A percentile compares a stretch with the other conserved stretches of the same genome.
These are phyloP conservation scores for Orcinus orca DNA, from an alignment of 2,113 vertebrate genomes.

Conservation along the genomic window DNA sequence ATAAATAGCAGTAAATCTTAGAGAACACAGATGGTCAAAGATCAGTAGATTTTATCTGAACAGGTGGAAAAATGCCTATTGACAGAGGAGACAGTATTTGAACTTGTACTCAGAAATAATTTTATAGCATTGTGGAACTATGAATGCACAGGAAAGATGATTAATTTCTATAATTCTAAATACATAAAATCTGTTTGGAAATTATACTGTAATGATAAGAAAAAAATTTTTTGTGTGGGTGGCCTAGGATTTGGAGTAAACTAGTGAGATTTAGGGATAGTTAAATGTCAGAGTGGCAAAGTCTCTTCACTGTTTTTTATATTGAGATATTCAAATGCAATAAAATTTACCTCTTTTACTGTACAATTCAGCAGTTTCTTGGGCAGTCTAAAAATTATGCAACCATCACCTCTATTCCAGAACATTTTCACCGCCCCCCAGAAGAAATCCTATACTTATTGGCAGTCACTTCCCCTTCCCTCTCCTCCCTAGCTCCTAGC, in stretches of 20 bases:
- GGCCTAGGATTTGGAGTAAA: neutral
- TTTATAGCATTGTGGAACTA: slow-evolving; percentile 21
- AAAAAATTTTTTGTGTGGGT: neutral
- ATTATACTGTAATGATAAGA: neutral
- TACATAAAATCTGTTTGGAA: neutral
- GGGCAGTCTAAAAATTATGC: neutral
- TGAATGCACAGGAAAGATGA: neutral
- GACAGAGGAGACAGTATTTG: neutral
- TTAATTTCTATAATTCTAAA: slow-evolving; percentile 29
- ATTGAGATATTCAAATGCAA: neutral
- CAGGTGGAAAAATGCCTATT: neutral
- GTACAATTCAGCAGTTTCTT: neutral
- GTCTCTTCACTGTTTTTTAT: neutral
- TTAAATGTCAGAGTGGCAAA: neutral
- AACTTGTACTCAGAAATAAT: slow-evolving; percentile 11
- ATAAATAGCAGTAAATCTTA: neutral
- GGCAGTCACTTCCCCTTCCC: neutral
- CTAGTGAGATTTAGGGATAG: neutral
- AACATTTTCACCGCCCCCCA: neutral
- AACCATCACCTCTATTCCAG: neutral
- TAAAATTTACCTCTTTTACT: slow-evolving; percentile 7
- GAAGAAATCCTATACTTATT: neutral
- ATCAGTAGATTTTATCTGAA: neutral
- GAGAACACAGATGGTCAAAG: neutral
- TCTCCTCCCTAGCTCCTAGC: neutral